Percentiles rank a stretch among this genome's conserved stretches.
phyloP scores from a whole-genome alignment of 1,140 invertebrate species.

The Melipona quadrifasciata region DNA sequence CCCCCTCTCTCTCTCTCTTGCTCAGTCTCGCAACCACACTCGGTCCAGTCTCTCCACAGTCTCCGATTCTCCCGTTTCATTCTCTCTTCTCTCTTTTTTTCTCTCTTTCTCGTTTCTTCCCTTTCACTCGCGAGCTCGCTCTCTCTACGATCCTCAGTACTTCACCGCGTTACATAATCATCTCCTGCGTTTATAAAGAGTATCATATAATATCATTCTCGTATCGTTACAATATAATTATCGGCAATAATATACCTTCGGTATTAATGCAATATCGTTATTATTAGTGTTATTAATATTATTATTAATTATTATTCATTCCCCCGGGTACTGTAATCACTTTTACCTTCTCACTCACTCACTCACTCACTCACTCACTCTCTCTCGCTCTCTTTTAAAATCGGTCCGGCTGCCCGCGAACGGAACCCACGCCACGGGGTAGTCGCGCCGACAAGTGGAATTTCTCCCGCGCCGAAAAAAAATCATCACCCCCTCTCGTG shows the following conservation, averaged over 20 bases:
- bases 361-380: too few species aligned
- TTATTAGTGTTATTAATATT: conserved; percentile 59
- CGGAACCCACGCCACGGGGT: background rate
- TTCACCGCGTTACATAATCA: conserved; percentile 30
- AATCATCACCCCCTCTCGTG: background rate
- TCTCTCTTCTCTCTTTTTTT: too few species aligned
- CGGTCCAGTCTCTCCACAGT: background rate
- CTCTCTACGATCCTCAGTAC: conserved; percentile 27
- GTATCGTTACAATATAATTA: conserved; percentile 75
- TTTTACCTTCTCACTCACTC: too few species aligned
- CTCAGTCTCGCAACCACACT: background rate
- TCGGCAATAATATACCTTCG: conserved; percentile 76
- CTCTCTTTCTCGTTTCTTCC: background rate
- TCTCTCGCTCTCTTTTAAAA: conserved; percentile 17
- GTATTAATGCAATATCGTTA: conserved; percentile 67
- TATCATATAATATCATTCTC: conserved; percentile 78
- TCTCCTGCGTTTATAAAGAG: conserved; percentile 75
- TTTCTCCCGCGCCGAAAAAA: conserved; percentile 16
- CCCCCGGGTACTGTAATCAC: conserved; percentile 22
- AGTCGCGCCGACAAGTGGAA: conserved; percentile 51
- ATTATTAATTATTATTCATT: conserved; percentile 53
- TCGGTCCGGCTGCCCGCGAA: conserved; percentile 25
- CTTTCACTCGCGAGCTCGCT: background rate
- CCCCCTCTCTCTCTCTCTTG: background rate
- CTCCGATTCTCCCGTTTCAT: background rate